Evolutionary conservation across 2,888 invertebrate genomes (phyloP).

Genomic region (Thyatira batis): DNA sequence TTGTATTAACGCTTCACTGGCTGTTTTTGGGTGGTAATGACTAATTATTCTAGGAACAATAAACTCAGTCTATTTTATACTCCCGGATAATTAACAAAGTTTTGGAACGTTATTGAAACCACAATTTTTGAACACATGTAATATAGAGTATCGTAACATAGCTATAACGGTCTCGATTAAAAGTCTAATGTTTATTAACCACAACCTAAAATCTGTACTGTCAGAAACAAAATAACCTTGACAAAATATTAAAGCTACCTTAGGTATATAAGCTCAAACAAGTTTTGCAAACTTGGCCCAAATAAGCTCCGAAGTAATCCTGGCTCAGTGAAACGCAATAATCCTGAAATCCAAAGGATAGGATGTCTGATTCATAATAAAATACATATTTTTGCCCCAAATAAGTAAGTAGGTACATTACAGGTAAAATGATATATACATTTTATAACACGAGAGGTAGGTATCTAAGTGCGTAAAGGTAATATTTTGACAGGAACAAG

Average conservation of each 20-base stretch:
- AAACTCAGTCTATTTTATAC: no score
- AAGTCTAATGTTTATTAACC: neutral
- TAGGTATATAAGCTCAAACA: neutral
- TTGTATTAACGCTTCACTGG: neutral
- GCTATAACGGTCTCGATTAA: neutral
- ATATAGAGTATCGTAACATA: no score
- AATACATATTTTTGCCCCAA: neutral
- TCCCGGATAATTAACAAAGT: no score
- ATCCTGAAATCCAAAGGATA: conserved; percentile 10
- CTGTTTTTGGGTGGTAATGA: no score
- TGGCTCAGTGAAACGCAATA: conserved; percentile 15
- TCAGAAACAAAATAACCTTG: conserved; percentile 3
- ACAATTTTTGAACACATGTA: no score
- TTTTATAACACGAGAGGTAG: conserved; percentile 37
- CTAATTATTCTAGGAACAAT: no score
- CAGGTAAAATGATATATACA: conserved; percentile 5
- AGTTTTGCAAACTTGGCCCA: conserved; percentile 8
- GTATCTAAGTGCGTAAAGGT: conserved; percentile 24
- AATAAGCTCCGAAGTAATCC: conserved; percentile 10
- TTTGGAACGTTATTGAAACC: no score
- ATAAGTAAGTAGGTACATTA: neutral
- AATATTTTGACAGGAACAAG: conserved; percentile 31
- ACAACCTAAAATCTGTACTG: neutral
- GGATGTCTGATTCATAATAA: conserved; percentile 2
- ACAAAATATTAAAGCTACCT: conserved; percentile 3